Evolutionary conservation across 2,113 vertebrate species (phyloP).

Genomic region (Lepus americanus): DNA sequence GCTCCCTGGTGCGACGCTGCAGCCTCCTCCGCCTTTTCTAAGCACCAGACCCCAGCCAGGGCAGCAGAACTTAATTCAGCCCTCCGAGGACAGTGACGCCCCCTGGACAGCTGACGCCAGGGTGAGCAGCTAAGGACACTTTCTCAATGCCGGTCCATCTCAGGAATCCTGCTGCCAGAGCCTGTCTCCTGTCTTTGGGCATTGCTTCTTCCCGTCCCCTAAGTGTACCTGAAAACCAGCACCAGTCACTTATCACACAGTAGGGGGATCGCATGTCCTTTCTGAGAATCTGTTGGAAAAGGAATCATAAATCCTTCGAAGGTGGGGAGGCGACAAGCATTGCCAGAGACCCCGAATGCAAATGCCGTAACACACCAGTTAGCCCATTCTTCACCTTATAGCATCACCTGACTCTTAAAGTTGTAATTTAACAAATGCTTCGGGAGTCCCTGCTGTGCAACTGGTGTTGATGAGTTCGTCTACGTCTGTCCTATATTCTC

Average conservation of each 20-base stretch:
- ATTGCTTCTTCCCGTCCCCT: neutral
- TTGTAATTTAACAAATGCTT: neutral
- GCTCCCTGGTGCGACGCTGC: neutral
- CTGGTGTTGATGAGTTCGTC: neutral
- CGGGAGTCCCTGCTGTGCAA: neutral
- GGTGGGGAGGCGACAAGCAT: neutral
- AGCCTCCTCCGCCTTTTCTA: neutral
- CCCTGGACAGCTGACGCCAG: neutral
- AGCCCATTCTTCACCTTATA: neutral
- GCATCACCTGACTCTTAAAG: neutral
- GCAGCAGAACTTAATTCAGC: neutral
- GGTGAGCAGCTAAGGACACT: neutral
- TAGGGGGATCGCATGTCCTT: neutral
- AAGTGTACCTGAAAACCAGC: neutral
- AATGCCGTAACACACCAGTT: neutral
- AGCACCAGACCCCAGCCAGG: neutral
- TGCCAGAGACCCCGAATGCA: neutral
- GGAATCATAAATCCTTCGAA: neutral
- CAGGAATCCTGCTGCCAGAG: neutral
- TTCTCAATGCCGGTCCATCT: neutral
- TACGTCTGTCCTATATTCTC: neutral
- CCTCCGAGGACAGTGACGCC: neutral
- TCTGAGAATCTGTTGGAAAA: conserved; percentile 1
- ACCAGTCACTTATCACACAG: neutral
- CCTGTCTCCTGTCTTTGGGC: neutral